These are phyloP conservation scores for Peromyscus californicus DNA, from an alignment of 2,113 vertebrate species.

Conservation along the genomic window DNA sequence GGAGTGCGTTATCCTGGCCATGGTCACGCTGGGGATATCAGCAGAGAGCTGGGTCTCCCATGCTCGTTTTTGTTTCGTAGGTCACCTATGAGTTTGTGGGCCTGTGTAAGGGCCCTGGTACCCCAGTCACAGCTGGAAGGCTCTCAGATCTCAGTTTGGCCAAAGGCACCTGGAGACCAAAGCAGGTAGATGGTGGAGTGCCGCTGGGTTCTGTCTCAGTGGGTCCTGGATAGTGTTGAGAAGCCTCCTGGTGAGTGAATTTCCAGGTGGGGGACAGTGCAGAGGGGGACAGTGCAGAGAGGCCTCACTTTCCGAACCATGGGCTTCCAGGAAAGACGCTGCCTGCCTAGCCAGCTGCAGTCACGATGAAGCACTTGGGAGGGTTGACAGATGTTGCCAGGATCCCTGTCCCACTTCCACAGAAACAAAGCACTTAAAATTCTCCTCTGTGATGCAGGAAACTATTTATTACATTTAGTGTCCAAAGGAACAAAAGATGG, in stretches of 20 bases:
- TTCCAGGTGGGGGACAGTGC: neutral
- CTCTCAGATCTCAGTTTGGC: neutral
- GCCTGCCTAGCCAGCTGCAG: neutral
- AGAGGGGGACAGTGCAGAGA: no score
- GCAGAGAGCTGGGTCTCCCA: constrained; percentile 15
- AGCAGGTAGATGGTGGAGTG: no score
- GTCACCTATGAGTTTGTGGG: constrained; percentile 9
- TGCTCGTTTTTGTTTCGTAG: constrained; percentile 19
- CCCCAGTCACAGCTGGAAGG: neutral
- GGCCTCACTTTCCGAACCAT: neutral
- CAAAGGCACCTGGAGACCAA: neutral
- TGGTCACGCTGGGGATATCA: neutral
- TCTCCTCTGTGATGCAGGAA: constrained; percentile 49
- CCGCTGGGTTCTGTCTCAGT: neutral
- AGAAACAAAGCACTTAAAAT: constrained; percentile 62
- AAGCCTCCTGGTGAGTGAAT: neutral
- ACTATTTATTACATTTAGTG: constrained; percentile 45
- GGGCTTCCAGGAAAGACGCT: neutral
- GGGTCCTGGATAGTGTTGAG: neutral
- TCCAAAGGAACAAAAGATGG: constrained; percentile 56
- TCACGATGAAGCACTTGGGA: neutral
- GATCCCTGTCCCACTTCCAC: constrained; percentile 54
- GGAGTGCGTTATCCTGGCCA: neutral
- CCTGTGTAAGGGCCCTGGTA: neutral
- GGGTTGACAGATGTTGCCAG: constrained; percentile 21